Evolutionary conservation across 2,797 vertebrate genomes (phyloP).

Genomic region (Eulemur mongoz): DNA sequence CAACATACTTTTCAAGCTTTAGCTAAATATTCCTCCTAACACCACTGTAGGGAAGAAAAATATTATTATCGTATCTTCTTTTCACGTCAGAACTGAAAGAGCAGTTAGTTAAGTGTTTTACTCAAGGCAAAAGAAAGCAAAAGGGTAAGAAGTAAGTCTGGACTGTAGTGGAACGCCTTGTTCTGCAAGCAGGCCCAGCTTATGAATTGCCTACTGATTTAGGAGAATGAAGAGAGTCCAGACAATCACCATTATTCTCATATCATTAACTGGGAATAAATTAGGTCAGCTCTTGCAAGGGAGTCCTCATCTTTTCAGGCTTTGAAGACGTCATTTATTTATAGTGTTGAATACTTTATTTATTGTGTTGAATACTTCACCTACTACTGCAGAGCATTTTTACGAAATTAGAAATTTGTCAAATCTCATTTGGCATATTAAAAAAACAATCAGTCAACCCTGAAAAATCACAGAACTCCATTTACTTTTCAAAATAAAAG

Average conservation of each 20-base stretch:
- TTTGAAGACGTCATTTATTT: background rate
- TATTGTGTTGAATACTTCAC: background rate
- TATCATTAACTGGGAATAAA: background rate
- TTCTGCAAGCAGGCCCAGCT: background rate
- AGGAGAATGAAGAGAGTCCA: background rate
- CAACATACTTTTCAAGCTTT: conserved; percentile 53
- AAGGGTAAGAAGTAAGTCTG: background rate
- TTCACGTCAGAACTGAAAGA: conserved; percentile 40
- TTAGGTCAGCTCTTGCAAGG: background rate
- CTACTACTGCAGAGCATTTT: background rate
- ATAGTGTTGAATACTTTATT: background rate
- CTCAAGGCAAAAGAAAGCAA: background rate
- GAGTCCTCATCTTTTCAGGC: background rate
- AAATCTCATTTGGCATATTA: background rate
- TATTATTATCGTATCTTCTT: conserved; percentile 29
- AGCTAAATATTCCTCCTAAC: conserved; percentile 57
- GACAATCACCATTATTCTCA: background rate
- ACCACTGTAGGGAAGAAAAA: conserved; percentile 26
- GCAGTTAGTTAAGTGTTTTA: conserved; percentile 29
- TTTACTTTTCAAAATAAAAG: conserved; percentile 32
- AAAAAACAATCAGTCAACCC: background rate
- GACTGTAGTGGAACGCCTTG: background rate
- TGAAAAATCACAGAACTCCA: background rate
- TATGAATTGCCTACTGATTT: background rate
- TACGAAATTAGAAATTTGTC: background rate